These are phyloP conservation scores for Actinia equina DNA, from an alignment of 64 coral and sea anemone species.

Conservation along the genomic window DNA sequence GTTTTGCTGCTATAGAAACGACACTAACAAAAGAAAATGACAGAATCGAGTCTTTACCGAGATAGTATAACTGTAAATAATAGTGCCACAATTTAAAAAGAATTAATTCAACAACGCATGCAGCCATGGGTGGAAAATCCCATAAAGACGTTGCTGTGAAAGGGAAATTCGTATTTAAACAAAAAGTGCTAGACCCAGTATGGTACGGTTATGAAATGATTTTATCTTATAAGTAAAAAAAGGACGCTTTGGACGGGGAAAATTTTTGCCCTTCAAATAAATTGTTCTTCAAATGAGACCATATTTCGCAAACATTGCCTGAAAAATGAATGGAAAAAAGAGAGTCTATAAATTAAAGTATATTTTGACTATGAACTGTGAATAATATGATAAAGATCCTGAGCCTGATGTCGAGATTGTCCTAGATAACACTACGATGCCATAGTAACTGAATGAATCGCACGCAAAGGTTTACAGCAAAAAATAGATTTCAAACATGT, in stretches of 20 bases:
- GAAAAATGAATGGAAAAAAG: not conserved
- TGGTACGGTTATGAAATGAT: no score
- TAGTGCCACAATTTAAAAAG: not conserved
- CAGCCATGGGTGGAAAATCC: not conserved
- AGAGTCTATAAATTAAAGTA: not conserved
- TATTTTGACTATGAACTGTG: not conserved
- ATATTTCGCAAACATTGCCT: not conserved
- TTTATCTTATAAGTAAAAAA: no score
- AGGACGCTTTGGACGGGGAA: no score
- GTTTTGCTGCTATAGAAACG: slow-evolving; percentile 2
- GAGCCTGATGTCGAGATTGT: not conserved
- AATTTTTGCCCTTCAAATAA: no score
- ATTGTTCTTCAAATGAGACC: no score
- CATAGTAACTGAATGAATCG: not conserved
- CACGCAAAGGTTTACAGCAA: no score
- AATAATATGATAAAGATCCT: not conserved
- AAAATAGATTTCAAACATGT: not conserved
- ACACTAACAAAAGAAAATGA: not conserved
- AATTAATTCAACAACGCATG: not conserved
- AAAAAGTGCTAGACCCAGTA: not conserved
- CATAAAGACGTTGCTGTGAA: not conserved
- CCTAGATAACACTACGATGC: not conserved
- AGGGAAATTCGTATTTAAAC: not conserved
- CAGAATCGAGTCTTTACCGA: not conserved
- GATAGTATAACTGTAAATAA: not conserved